Percentiles rank a stretch among this genome's conserved stretches.
These are phyloP conservation scores for Pteronura brasiliensis DNA, from an alignment of 2,113 vertebrate genomes.

Conservation along the genomic window DNA sequence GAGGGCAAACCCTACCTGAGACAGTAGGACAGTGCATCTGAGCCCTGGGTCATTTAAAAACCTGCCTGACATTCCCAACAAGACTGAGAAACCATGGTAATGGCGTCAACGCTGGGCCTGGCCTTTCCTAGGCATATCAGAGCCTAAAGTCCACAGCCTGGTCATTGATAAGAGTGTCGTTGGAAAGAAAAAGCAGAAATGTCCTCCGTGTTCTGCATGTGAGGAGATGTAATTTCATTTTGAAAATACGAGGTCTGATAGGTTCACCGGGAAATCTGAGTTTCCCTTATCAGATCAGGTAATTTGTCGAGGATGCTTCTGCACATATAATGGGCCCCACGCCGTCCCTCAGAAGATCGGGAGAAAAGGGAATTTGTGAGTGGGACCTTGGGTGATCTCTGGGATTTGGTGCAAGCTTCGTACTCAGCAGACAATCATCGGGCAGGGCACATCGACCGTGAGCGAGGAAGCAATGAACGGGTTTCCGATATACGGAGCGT, in stretches of 20 bases:
- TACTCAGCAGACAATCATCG: not conserved
- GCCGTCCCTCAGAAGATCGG: rapidly evolving
- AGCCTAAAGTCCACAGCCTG: not conserved
- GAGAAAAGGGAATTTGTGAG: not conserved
- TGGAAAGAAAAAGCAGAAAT: not conserved
- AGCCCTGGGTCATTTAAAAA: not conserved
- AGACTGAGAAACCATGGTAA: rapidly evolving
- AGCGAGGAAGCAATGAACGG: not conserved
- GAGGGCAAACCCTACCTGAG: not conserved
- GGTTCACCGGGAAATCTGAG: not conserved
- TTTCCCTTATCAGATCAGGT: rapidly evolving
- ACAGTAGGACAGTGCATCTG: too few species aligned
- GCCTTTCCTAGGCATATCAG: not conserved
- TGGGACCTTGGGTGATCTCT: not conserved
- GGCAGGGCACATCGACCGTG: not conserved
- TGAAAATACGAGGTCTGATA: not conserved
- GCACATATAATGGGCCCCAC: rapidly evolving
- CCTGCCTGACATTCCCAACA: not conserved
- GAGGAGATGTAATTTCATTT: not conserved
- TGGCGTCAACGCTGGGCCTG: not conserved
- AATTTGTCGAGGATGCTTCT: rapidly evolving
- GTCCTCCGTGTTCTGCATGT: not conserved
- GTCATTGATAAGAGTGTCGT: not conserved
- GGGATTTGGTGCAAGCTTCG: rapidly evolving
- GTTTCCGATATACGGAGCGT: not conserved